These are phyloP conservation scores for Ditylenchus weischeri DNA, from an alignment of 2,888 invertebrate species.

Conservation along the genomic window DNA sequence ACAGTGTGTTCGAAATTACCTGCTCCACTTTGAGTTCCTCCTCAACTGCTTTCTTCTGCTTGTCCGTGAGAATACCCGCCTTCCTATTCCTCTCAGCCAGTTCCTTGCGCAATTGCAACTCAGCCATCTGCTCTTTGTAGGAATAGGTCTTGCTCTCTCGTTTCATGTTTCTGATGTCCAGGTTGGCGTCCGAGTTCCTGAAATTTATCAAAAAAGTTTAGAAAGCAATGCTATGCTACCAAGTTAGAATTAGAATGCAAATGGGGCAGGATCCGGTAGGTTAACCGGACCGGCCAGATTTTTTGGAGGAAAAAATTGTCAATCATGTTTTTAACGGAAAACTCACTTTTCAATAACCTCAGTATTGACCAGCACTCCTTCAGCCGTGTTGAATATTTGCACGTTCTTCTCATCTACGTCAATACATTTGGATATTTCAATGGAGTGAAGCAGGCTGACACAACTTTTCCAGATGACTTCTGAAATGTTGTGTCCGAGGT, in stretches of 20 bases:
- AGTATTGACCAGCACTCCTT: constrained; percentile 86
- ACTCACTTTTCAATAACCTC: constrained; percentile 69
- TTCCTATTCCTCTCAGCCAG: constrained; percentile 75
- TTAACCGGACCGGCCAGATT: neutral
- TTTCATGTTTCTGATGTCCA: constrained; percentile 70
- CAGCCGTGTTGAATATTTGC: constrained; percentile 77
- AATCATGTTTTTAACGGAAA: neutral
- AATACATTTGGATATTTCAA: constrained; percentile 25
- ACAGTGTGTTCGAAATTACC: constrained; percentile 16
- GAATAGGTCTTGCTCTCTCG: constrained; percentile 90
- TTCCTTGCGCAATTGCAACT: constrained; percentile 84
- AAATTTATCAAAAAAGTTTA: neutral
- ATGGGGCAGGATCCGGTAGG: no score
- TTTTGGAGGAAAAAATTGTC: no score
- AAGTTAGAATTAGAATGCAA: neutral
- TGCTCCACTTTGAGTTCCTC: constrained; percentile 81
- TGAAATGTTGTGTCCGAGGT: constrained; percentile 19
- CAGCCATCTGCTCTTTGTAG: constrained; percentile 92
- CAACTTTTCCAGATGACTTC: constrained; percentile 27
- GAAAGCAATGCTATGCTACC: constrained; percentile 3
- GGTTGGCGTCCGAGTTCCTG: constrained; percentile 44
- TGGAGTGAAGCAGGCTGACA: constrained; percentile 13
- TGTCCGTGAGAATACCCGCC: constrained; percentile 68
- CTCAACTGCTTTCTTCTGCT: constrained; percentile 86
- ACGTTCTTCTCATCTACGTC: constrained; percentile 68